phyloP scores from a whole-genome alignment of 2,888 invertebrate genomes.

The Agonopterix subpropinquella region DNA sequence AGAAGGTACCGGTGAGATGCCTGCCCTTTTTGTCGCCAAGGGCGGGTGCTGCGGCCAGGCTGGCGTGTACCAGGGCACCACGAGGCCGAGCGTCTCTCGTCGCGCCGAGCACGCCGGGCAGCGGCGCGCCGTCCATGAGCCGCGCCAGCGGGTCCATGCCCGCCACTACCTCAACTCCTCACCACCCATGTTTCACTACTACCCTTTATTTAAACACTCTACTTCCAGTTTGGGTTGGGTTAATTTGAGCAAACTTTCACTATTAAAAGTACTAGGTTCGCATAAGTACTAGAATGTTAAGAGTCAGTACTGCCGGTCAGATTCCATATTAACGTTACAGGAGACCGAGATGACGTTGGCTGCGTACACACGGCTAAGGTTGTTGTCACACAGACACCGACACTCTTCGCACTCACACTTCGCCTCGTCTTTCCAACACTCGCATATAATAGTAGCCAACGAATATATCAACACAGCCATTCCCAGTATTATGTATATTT shows the following conservation, averaged over 20 bases:
- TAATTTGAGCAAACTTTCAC: background rate
- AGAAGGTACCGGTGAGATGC: slow-evolving; percentile 91
- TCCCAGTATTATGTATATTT: slow-evolving; percentile 59
- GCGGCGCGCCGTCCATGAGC: slow-evolving; percentile 84
- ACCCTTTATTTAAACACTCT: background rate
- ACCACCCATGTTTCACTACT: background rate
- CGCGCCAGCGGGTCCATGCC: slow-evolving; percentile 89
- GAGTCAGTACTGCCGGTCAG: too few relatives aligned
- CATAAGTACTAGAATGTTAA: background rate
- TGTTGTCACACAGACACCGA: slow-evolving; percentile 15
- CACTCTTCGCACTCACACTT: slow-evolving; percentile 68
- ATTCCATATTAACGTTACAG: too few relatives aligned
- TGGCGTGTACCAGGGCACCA: slow-evolving; percentile 86
- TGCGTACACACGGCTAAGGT: too few relatives aligned
- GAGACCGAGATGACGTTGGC: too few relatives aligned
- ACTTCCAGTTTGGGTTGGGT: background rate
- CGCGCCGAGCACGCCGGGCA: slow-evolving; percentile 75
- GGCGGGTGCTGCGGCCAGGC: slow-evolving; percentile 83
- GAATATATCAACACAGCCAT: slow-evolving; percentile 59
- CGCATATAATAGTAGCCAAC: slow-evolving; percentile 39
- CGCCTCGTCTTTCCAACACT: slow-evolving; percentile 44
- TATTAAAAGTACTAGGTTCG: background rate
- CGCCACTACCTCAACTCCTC: slow-evolving; percentile 16
- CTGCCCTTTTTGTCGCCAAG: slow-evolving; percentile 83
- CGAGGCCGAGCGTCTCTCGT: slow-evolving; percentile 75